phyloP scores from a whole-genome alignment of 2,797 vertebrate species.

The Margarornis squamiger region DNA sequence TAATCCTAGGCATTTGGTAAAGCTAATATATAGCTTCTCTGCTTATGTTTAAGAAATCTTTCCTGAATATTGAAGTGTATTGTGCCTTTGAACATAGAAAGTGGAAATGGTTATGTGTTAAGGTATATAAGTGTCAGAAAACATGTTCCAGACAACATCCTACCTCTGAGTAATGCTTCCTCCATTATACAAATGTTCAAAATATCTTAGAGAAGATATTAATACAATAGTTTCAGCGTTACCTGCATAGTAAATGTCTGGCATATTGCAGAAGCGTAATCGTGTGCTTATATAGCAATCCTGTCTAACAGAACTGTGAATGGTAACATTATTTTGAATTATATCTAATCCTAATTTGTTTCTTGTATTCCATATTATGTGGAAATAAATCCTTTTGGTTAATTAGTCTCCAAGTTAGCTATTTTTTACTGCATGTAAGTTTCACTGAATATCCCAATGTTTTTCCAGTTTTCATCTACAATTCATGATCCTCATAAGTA shows the following conservation, averaged over 20 bases:
- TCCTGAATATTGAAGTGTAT: neutral
- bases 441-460: neutral
- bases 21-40: neutral
- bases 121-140: neutral
- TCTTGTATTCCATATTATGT: neutral
- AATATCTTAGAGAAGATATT: neutral
- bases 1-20: neutral
- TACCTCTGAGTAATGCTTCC: neutral
- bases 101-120: fast-evolving
- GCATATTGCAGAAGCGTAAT: neutral
- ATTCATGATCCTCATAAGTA: neutral
- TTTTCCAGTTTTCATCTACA: neutral
- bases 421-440: neutral
- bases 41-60: neutral
- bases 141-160: neutral
- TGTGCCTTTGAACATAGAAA: neutral
- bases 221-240: neutral
- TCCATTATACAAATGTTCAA: neutral
- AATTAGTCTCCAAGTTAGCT: neutral
- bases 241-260: neutral
- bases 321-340: neutral
- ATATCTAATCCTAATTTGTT: neutral
- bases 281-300: neutral
- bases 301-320: neutral
- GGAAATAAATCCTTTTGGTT: neutral